phyloP scores from a whole-genome alignment of 2,888 invertebrate genomes.

The Cinara cedri region DNA sequence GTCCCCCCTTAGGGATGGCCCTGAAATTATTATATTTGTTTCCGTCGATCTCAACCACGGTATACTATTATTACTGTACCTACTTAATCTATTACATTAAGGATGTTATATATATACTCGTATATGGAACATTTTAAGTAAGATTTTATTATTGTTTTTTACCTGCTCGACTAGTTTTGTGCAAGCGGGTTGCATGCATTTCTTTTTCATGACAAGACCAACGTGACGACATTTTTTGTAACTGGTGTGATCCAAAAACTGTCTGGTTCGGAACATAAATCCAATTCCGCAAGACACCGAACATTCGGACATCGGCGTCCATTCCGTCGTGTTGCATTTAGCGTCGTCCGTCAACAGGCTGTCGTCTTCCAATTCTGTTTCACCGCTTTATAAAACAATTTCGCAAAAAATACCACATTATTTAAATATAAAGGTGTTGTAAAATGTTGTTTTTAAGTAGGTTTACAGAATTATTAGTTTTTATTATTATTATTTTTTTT shows the following conservation, averaged over 20 bases:
- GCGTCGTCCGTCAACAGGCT: conserved; percentile 62
- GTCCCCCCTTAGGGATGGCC: too few species aligned
- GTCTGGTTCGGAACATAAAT: conserved; percentile 75
- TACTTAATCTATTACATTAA: too few species aligned
- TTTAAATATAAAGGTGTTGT: too few species aligned
- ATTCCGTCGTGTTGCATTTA: conserved; percentile 73
- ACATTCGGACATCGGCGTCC: conserved; percentile 86
- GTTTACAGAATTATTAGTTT: too few species aligned
- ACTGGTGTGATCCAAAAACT: conserved; percentile 77
- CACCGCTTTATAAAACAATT: conserved; percentile 59
- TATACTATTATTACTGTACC: too few species aligned
- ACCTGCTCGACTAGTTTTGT: conserved; percentile 58
- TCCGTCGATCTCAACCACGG: not conserved
- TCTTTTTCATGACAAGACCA: conserved; percentile 77
- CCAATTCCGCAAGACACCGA: conserved; percentile 84
- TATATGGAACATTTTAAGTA: not conserved
- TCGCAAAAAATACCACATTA: too few species aligned
- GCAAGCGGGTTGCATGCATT: conserved; percentile 78
- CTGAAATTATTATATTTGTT: too few species aligned
- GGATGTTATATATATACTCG: too few species aligned
- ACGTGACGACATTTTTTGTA: conserved; percentile 82
- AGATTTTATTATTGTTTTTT: not conserved
- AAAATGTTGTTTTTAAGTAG: too few species aligned
- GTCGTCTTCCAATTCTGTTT: conserved; percentile 62
- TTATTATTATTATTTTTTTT: too few species aligned